Evolutionary conservation across 1,140 invertebrate species (phyloP).

Genomic region (Polypedilum vanderplanki): DNA sequence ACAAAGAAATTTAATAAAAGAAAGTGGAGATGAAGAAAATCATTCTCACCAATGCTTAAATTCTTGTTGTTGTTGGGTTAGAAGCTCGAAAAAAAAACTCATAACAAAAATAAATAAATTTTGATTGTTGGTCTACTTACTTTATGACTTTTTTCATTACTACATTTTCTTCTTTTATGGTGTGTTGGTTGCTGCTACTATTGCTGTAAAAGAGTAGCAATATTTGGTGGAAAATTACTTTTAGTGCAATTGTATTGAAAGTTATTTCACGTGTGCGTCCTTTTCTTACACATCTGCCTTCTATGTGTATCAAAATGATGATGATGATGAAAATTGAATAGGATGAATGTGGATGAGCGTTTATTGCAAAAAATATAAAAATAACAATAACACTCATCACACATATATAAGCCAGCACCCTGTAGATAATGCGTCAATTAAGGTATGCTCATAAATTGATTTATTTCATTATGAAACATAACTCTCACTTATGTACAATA

Average conservation of each 20-base stretch:
- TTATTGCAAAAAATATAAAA: neutral
- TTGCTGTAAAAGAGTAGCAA: neutral
- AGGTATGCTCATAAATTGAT: no score
- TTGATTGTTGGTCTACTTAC: conserved; percentile 26
- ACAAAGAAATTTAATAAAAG: conserved; percentile 28
- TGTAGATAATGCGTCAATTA: no score
- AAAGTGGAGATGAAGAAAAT: neutral
- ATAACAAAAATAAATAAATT: conserved; percentile 27
- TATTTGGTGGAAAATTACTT: neutral
- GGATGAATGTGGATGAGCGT: neutral
- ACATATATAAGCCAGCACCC: no score
- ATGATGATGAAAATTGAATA: neutral
- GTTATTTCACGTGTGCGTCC: neutral
- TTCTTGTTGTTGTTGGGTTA: neutral
- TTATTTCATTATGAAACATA: no score
- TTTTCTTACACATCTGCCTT: neutral
- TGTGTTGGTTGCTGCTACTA: neutral
- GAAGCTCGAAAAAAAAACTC: neutral
- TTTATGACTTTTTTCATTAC: conserved; percentile 18
- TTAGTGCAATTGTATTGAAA: conserved; percentile 13
- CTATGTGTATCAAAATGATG: no score
- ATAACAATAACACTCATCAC: no score
- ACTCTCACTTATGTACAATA: no score
- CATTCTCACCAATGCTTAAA: neutral
- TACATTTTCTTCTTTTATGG: neutral